Percentiles rank a stretch among this genome's conserved stretches.
Evolutionary conservation across 2,888 invertebrate genomes (phyloP).

Genomic region (Encarsia formosa): DNA sequence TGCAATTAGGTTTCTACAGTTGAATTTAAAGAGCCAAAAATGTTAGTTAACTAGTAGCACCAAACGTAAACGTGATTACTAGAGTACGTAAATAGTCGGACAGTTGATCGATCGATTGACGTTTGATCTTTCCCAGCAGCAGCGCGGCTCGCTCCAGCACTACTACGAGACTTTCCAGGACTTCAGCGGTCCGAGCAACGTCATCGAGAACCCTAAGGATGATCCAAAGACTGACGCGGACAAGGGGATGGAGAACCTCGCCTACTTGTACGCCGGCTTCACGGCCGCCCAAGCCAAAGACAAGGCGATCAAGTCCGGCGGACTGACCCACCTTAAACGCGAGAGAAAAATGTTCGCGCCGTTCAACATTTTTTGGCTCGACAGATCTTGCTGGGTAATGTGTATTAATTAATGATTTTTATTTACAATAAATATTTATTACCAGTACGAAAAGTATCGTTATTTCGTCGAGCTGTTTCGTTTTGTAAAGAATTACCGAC

Average conservation of each 20-base stretch:
- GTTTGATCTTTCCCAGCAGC: no score
- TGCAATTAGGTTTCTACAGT: no score
- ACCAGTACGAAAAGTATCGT: no score
- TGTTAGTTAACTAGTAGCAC: no score
- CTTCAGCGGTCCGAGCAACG: conserved; percentile 7
- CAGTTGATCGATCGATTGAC: no score
- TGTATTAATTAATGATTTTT: no score
- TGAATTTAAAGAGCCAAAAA: no score
- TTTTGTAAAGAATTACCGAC: no score
- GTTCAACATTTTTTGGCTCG: conserved; percentile 33
- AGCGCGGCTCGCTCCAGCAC: conserved; percentile 30
- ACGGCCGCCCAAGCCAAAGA: conserved; percentile 34
- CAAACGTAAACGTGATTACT: no score
- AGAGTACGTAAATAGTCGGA: no score
- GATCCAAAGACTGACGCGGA: background rate
- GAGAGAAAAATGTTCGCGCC: conserved; percentile 35
- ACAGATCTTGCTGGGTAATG: conserved; percentile 40
- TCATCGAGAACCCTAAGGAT: conserved; percentile 1
- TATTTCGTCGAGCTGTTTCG: no score
- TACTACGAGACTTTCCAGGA: conserved; percentile 40
- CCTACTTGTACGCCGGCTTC: conserved; percentile 35
- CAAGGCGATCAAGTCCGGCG: conserved; percentile 39
- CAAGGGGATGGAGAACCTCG: conserved; percentile 28
- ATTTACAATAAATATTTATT: no score
- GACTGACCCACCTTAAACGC: conserved; percentile 34